Conservation (phyloP, 1,140 invertebrate genomes). For the Holcopasites calliopsidis region DNA sequence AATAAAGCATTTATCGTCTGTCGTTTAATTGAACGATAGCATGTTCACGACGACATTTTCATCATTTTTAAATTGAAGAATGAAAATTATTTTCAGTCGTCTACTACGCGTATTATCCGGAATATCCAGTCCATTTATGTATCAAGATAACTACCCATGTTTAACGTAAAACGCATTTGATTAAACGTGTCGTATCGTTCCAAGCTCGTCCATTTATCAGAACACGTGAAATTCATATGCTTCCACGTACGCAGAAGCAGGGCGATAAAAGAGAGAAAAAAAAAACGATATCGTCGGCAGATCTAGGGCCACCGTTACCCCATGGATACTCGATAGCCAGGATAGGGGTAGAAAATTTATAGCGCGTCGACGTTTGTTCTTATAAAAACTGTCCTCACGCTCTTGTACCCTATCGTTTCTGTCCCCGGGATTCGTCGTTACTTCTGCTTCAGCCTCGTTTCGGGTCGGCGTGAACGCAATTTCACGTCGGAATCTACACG, state of each 20-base stretch:
- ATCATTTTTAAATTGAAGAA: too few relatives aligned
- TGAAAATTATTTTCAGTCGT: too few relatives aligned
- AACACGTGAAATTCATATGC: slow-evolving; percentile 36
- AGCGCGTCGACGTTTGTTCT: slow-evolving; percentile 36
- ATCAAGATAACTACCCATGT: background rate
- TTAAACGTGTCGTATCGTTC: background rate
- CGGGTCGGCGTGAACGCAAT: slow-evolving; percentile 8
- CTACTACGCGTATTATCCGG: too few relatives aligned
- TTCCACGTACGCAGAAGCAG: too few relatives aligned
- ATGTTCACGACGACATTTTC: too few relatives aligned
- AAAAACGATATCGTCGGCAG: background rate
- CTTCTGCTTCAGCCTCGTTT: background rate
- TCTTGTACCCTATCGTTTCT: slow-evolving; percentile 16
- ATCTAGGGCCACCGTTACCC: background rate
- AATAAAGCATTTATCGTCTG: too few relatives aligned
- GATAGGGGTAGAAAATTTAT: slow-evolving; percentile 14
- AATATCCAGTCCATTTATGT: background rate
- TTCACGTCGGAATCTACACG: slow-evolving; percentile 64
- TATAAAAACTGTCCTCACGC: slow-evolving; percentile 26
- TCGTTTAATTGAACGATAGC: too few relatives aligned
- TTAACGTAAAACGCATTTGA: background rate
- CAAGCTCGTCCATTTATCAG: background rate
- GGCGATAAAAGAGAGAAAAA: background rate
- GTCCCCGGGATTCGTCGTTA: slow-evolving; percentile 33
- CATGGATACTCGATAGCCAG: slow-evolving; percentile 21